Evolutionary conservation across 2,888 invertebrate species (phyloP).

Genomic region (Allacma fusca): DNA sequence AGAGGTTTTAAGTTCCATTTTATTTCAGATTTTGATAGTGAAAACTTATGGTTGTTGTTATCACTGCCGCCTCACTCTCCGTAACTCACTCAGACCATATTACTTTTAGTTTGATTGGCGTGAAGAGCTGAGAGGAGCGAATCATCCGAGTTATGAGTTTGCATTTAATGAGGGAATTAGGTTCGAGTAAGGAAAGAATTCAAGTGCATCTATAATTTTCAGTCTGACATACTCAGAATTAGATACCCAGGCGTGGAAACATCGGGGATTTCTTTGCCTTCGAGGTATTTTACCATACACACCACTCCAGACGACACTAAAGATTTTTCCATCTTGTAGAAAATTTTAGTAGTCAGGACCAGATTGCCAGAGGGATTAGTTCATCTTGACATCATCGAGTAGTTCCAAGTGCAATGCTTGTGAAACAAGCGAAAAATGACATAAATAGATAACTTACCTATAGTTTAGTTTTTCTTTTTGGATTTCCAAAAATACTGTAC

Average conservation of each 20-base stretch:
- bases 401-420: too few relatives aligned
- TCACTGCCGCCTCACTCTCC: not conserved
- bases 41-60: conserved; percentile 23
- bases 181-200: conserved; percentile 28
- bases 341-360: too few relatives aligned
- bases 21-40: conserved; percentile 22
- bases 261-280: not conserved
- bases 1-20: conserved; percentile 12
- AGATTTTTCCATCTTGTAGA: not conserved
- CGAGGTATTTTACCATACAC: not conserved
- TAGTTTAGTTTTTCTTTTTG: not conserved
- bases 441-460: not conserved
- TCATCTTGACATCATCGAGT: too few relatives aligned
- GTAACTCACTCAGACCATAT: not conserved
- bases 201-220: conserved; percentile 8
- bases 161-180: conserved; percentile 47
- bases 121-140: conserved; percentile 41
- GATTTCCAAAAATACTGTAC: not conserved
- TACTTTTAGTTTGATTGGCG: conserved; percentile 36
- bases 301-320: not conserved
- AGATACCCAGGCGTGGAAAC: conserved; percentile 2
- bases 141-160: conserved; percentile 40
- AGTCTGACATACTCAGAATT: not conserved
- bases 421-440: too few relatives aligned
- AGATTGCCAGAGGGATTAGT: too few relatives aligned